phyloP scores from a whole-genome alignment of 30 jellyfish, hydroid and myxozoan genomes.

The Turritopsis rubra region DNA sequence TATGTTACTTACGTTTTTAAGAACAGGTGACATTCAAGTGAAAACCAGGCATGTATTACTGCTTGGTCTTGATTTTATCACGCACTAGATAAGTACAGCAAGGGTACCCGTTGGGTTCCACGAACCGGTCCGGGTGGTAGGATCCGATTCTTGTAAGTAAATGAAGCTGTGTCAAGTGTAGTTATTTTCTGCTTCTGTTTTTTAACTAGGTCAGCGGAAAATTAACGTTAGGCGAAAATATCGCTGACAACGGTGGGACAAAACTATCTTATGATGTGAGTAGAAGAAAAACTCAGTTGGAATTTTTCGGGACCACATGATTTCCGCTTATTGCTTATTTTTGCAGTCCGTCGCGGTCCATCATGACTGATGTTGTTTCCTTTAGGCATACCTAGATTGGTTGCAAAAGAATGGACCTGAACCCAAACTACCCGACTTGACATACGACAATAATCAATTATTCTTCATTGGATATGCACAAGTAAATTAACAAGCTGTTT shows the following conservation, averaged over 20 bases:
- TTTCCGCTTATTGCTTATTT: no score
- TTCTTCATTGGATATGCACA: slow-evolving; percentile 96
- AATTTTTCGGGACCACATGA: no score
- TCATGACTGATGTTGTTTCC: not conserved
- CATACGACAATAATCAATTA: slow-evolving; percentile 52
- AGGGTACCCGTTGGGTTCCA: no score
- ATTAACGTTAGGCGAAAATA: slow-evolving; percentile 91
- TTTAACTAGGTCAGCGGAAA: slow-evolving; percentile 66
- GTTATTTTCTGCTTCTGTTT: not conserved
- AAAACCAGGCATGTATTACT: no score
- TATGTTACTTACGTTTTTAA: no score
- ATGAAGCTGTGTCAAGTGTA: no score
- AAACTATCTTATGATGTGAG: slow-evolving; percentile 81
- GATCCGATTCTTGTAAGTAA: no score
- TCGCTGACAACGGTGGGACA: slow-evolving; percentile 97
- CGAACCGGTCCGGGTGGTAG: no score
- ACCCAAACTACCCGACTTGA: slow-evolving; percentile 49
- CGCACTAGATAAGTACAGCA: no score
- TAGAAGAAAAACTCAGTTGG: not conserved
- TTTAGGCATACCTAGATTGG: slow-evolving; percentile 92
- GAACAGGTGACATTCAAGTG: no score
- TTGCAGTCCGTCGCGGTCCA: no score
- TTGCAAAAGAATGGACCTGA: slow-evolving; percentile 64
- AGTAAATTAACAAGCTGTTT: slow-evolving; percentile 30
- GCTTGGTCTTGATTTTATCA: no score